Base-by-base conservation (phyloP, 2,797 vertebrate genomes). In the Dipus sagitta region DNA sequence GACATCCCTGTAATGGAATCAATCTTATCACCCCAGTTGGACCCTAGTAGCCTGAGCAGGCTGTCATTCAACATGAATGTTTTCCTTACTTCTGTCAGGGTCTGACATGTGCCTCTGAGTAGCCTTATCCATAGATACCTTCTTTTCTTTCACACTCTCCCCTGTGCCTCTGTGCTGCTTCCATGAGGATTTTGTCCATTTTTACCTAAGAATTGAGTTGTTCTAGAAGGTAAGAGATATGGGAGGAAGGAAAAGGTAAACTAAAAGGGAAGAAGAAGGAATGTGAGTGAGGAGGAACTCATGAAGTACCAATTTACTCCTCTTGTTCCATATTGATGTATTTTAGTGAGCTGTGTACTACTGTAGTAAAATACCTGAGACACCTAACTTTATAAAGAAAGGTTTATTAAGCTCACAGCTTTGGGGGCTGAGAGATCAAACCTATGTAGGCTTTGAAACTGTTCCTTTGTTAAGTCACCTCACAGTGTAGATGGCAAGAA, bases 1-100 rank as follows among this genome's bases (percentile, higher is more conserved):
- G 38, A 6, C 26, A 26, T 70, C 32, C 12, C n/a, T 54, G 17
- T 24, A n/a, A 26, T n/a, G n/a, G 42, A 23, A 26, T 68, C 3
- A 58, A 3, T 0, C 13, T 38, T 58, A n/a, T 23, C 11, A 52
- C 6, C 17, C 32, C 11, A 67, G 5, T 1, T 17, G 14, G 42
- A 1, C 13, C 34, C 24, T 70, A 11, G 1, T 3, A 1, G 1
- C 10, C 21, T 6, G 14, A 10, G 8, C 21, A 32, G 30, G 7
- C 18, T 23, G 60, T 9, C 9, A 13, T 54, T 24, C 54, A n/a
- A 10, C 18, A 11, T 26, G 17, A n/a, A 54, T 64, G 26, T 0
- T 78, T 23, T 60, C 30, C 74, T 81, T 13, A 28, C 11, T 15
- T 47, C n/a, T n/a, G 1, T 17, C 32, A 38, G 17, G 28, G 11